phyloP scores from a whole-genome alignment of 2,888 invertebrate species.

The Tanypteryx hageni region DNA sequence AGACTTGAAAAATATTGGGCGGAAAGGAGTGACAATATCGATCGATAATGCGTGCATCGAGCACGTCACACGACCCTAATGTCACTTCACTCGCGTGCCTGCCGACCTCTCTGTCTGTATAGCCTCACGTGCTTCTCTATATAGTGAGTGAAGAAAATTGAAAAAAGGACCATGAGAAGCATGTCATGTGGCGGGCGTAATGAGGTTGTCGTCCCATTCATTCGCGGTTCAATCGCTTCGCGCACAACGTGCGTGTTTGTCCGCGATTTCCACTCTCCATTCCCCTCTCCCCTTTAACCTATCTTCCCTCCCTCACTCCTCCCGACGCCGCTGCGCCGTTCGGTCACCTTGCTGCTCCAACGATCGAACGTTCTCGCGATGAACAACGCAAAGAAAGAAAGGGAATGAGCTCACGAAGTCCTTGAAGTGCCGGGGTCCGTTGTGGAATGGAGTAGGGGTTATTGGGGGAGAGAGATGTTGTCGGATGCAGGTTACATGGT shows the following conservation, averaged over 20 bases:
- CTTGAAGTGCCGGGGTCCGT: conserved; percentile 1
- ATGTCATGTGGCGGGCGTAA: not conserved
- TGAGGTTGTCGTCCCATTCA: not conserved
- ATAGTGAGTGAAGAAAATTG: not conserved
- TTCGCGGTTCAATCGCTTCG: not conserved
- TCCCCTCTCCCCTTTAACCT: not conserved
- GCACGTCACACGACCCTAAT: not conserved
- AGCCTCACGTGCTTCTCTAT: not conserved
- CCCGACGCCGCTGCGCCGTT: not conserved
- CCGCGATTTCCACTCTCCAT: not conserved
- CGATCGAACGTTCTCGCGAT: not conserved
- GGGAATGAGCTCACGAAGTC: not conserved
- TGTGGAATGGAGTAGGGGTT: not conserved
- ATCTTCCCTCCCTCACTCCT: not conserved
- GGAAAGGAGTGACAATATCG: not conserved
- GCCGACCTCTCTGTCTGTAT: not conserved
- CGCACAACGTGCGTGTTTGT: not conserved
- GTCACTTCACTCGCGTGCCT: conserved; percentile 12
- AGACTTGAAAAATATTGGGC: not conserved
- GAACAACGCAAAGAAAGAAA: not conserved
- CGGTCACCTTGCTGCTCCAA: not conserved
- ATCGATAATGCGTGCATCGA: no score
- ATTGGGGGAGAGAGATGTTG: not conserved
- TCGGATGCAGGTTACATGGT: not conserved
- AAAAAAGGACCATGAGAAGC: not conserved